These are phyloP conservation scores for Drosophila suzukii DNA, from an alignment of 1,140 invertebrate species.

Conservation along the genomic window DNA sequence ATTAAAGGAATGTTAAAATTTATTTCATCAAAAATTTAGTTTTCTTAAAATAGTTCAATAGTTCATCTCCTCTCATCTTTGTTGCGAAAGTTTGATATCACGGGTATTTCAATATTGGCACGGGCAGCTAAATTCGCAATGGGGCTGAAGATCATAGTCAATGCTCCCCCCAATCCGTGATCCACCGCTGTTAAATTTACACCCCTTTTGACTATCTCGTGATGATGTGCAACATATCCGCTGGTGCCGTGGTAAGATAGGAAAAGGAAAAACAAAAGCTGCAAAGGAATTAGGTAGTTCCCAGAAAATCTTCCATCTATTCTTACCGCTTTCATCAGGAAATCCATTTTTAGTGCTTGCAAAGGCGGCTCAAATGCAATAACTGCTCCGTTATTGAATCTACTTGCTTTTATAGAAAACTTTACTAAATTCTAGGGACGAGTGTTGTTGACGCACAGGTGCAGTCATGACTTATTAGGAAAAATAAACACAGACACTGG, in stretches of 20 bases:
- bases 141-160: neutral
- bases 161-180: neutral
- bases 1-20: neutral
- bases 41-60: neutral
- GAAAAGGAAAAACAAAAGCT: constrained; percentile 2
- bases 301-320: neutral
- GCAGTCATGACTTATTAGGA: neutral
- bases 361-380: neutral
- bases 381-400: neutral
- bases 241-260: neutral
- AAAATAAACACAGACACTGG: neutral
- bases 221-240: neutral
- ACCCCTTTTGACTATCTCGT: constrained; percentile 2
- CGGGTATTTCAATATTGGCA: neutral
- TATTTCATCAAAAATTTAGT: too few relatives aligned
- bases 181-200: neutral
- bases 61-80: neutral
- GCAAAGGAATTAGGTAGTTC: neutral
- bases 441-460: constrained; percentile 4
- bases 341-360: constrained; percentile 1
- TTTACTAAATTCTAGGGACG: neutral
- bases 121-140: constrained; percentile 5
- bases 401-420: constrained; percentile 14
- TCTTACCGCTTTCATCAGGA: constrained; percentile 13
- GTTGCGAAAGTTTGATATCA: neutral